Percentiles rank a stretch among this genome's conserved stretches.
Conservation (phyloP, 2,113 vertebrate genomes). For the Ariopsis seemanni region DNA sequence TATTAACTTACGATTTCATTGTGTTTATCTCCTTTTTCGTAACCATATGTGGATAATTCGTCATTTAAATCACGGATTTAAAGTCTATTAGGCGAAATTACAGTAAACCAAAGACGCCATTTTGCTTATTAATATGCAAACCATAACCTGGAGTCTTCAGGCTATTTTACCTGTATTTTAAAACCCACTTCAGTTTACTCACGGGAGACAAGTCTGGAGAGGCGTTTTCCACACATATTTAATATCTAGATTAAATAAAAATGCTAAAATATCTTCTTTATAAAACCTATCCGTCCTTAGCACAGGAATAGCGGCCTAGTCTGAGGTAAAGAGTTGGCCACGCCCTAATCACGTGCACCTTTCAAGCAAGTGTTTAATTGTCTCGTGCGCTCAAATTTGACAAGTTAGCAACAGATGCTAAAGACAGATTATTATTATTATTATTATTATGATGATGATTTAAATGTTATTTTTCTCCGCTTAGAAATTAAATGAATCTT, state of each 20-base stretch:
- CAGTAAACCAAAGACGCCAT: neutral
- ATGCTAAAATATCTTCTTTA: too few relatives aligned
- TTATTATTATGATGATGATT: too few relatives aligned
- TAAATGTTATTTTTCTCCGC: too few relatives aligned
- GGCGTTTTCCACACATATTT: neutral
- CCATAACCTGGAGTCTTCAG: neutral
- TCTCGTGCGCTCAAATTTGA: too few relatives aligned
- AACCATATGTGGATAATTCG: neutral
- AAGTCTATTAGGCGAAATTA: too few relatives aligned
- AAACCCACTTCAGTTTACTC: neutral
- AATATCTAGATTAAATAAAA: neutral
- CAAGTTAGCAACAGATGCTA: neutral
- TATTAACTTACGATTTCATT: neutral
- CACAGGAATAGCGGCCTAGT: neutral
- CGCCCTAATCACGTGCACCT: slow-evolving; percentile 10
- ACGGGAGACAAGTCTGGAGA: neutral
- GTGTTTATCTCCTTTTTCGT: neutral
- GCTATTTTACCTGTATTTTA: neutral
- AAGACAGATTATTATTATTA: neutral
- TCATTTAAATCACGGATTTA: too few relatives aligned
- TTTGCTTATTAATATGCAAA: neutral
- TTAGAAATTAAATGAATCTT: neutral
- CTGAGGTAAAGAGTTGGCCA: neutral
- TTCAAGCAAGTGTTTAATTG: neutral
- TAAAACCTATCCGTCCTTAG: neutral